A percentile compares a stretch with the other conserved stretches of the same genome.
These are phyloP conservation scores for Dinomys branickii DNA, from an alignment of 2,113 vertebrate genomes.

Conservation along the genomic window DNA sequence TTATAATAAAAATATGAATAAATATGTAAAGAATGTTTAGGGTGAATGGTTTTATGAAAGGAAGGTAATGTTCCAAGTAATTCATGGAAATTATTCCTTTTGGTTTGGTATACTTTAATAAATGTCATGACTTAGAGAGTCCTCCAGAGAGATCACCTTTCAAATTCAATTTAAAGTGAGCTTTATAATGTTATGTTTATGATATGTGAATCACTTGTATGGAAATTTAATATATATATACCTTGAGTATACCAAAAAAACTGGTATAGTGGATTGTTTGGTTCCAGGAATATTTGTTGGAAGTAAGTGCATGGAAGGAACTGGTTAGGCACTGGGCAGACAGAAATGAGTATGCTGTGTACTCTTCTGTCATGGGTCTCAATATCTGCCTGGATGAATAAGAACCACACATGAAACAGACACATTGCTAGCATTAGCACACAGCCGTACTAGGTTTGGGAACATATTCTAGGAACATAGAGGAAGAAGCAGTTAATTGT, in stretches of 20 bases:
- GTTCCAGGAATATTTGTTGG: constrained; percentile 19
- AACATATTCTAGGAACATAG: neutral
- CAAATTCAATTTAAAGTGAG: constrained; percentile 53
- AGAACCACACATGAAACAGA: neutral
- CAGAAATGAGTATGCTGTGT: neutral
- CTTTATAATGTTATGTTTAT: constrained; percentile 21
- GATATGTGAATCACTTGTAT: neutral
- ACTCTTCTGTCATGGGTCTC: neutral
- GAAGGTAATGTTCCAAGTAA: neutral
- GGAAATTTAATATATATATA: neutral
- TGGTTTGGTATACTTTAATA: constrained; percentile 35
- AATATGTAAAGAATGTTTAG: constrained; percentile 3
- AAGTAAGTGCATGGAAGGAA: neutral
- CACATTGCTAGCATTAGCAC: neutral
- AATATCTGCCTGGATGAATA: neutral
- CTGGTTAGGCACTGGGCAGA: neutral
- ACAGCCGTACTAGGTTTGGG: neutral
- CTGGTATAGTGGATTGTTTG: neutral
- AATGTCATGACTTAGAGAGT: constrained; percentile 47
- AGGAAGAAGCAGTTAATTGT: neutral
- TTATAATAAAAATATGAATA: neutral
- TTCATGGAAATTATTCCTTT: neutral
- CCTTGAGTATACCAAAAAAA: neutral
- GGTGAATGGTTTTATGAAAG: neutral
- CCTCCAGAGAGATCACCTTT: neutral